phyloP scores from a whole-genome alignment of 2,113 vertebrate species.

The Podarcis raffonei region DNA sequence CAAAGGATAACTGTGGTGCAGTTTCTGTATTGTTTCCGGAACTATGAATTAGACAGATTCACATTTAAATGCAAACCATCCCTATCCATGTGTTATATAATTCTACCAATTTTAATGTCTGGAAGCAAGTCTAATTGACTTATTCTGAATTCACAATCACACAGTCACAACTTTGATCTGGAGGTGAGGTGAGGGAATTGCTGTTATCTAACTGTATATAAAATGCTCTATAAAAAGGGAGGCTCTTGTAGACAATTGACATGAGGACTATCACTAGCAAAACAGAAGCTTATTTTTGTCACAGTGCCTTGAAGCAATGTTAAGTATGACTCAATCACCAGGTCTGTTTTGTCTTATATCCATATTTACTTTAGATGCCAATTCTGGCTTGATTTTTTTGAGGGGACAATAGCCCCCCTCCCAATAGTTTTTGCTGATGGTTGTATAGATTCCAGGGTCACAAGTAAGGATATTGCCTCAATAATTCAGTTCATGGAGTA shows the following conservation, averaged over 20 bases:
- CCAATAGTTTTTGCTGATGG: conserved; percentile 32
- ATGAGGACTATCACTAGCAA: neutral
- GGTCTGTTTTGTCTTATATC: neutral
- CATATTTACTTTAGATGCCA: neutral
- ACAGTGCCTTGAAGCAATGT: neutral
- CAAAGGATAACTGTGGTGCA: no score
- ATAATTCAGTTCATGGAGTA: conserved; percentile 26
- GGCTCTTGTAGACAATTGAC: neutral
- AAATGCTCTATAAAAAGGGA: neutral
- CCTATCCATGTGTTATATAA: neutral
- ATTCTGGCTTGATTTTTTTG: neutral
- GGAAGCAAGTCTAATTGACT: neutral
- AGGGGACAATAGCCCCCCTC: no score
- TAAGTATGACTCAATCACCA: neutral
- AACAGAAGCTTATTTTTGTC: neutral
- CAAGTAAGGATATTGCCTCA: conserved; percentile 34
- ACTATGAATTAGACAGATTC: no score
- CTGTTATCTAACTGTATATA: neutral
- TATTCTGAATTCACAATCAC: neutral
- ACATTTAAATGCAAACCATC: no score
- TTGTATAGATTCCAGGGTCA: conserved; percentile 1
- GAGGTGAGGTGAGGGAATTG: neutral
- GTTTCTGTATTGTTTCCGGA: no score
- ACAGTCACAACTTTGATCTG: neutral
- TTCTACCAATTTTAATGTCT: neutral